These are phyloP conservation scores for Brachyhypopomus gauderio DNA, from an alignment of 2,113 vertebrate species.

Conservation along the genomic window DNA sequence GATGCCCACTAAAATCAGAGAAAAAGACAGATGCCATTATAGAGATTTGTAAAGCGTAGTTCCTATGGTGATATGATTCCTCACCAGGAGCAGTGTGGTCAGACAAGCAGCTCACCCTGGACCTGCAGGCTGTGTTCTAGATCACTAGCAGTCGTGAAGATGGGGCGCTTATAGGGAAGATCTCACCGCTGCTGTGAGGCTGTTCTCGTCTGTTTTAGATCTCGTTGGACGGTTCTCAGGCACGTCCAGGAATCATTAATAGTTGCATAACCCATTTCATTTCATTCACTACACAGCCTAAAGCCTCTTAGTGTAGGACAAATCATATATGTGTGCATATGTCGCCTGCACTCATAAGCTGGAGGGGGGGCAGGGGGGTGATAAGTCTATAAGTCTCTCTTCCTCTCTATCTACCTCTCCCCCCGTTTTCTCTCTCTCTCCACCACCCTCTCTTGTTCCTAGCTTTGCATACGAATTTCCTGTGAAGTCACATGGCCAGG, in stretches of 20 bases:
- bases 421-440: too few species aligned
- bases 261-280: conserved; percentile 56
- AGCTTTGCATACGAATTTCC: conserved; percentile 56
- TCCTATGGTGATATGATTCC: neutral
- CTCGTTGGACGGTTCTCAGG: conserved; percentile 7
- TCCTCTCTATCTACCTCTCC: neutral
- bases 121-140: neutral
- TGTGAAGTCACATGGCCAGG: conserved; percentile 50
- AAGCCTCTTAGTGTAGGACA: conserved; percentile 58
- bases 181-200: neutral
- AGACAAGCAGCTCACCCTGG: neutral
- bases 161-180: neutral
- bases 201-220: neutral
- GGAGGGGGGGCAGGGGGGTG: neutral
- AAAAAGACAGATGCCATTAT: neutral
- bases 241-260: conserved; percentile 30
- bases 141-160: neutral
- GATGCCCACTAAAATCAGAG: neutral
- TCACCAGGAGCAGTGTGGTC: neutral
- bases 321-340: conserved; percentile 42
- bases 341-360: neutral
- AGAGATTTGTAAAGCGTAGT: neutral
- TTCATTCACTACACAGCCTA: conserved; percentile 44
- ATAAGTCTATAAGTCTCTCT: conserved; percentile 25
- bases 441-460: neutral